Evolutionary conservation across 2,113 vertebrate species (phyloP).

Genomic region (Varanus salvator): DNA sequence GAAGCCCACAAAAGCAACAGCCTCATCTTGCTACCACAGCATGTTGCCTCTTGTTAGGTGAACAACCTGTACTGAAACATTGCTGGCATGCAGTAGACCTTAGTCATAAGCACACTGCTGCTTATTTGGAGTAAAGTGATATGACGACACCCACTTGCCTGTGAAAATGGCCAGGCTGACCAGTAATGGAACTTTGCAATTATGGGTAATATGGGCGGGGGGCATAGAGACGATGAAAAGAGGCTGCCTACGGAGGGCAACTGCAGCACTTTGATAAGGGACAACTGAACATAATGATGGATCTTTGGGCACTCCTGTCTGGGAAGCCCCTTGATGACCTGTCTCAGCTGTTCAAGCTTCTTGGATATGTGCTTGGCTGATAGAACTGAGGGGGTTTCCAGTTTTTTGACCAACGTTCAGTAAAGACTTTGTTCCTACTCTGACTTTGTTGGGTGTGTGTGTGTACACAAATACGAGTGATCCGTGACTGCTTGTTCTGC

Average conservation of each 20-base stretch:
- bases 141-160: background rate
- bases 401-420: background rate
- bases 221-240: too few species aligned
- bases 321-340: background rate
- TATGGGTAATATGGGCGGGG: background rate
- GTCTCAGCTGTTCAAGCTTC: accelerated
- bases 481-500: background rate
- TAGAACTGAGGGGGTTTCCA: background rate
- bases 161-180: background rate
- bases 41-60: slow-evolving; percentile 3
- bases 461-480: background rate
- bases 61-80: background rate
- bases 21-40: background rate
- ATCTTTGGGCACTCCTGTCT: background rate
- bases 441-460: background rate
- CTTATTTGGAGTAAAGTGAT: slow-evolving; percentile 9
- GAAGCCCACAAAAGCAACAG: slow-evolving; percentile 45
- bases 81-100: background rate
- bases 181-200: background rate
- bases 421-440: background rate
- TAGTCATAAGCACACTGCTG: background rate
- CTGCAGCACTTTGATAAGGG: background rate
- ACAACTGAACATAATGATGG: accelerated
- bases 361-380: background rate
- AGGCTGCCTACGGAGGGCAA: background rate